Conservation (phyloP, 2,113 vertebrate genomes). For the Sisor rabdophorus region DNA sequence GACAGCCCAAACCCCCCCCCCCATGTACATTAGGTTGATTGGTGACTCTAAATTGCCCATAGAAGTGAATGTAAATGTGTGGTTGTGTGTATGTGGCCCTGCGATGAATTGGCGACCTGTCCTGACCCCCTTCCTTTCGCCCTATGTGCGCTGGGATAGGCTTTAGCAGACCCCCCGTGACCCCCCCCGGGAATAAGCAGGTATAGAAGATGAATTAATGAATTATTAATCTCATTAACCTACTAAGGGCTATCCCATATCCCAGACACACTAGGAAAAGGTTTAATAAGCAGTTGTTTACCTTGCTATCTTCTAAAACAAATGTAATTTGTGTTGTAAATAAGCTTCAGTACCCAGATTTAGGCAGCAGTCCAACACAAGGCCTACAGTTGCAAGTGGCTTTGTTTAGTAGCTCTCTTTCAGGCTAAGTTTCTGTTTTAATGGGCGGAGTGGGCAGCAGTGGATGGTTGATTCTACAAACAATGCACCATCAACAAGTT, state of each 20-base stretch:
- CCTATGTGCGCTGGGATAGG: too few species aligned
- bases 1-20: too few species aligned
- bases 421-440: slow-evolving; percentile 42
- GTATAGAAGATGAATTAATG: too few species aligned
- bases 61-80: too few species aligned
- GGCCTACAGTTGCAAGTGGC: slow-evolving; percentile 25
- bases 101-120: too few species aligned
- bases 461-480: slow-evolving; percentile 58
- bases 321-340: slow-evolving; percentile 72
- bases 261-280: not conserved
- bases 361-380: slow-evolving; percentile 29
- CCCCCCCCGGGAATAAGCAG: too few species aligned
- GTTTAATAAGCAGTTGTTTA: slow-evolving; percentile 40
- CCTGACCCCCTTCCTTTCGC: too few species aligned
- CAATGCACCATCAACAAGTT: slow-evolving; percentile 65
- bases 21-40: too few species aligned
- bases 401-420: slow-evolving; percentile 43
- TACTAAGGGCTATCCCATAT: not conserved
- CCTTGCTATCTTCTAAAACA: slow-evolving; percentile 50
- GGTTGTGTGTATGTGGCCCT: too few species aligned
- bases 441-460: slow-evolving; percentile 42
- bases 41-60: too few species aligned
- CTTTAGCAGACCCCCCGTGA: too few species aligned
- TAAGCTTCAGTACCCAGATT: slow-evolving; percentile 56
- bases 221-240: too few species aligned